Evolutionary conservation across 1,140 invertebrate species (phyloP).

Genomic region (Drosophila albomicans): DNA sequence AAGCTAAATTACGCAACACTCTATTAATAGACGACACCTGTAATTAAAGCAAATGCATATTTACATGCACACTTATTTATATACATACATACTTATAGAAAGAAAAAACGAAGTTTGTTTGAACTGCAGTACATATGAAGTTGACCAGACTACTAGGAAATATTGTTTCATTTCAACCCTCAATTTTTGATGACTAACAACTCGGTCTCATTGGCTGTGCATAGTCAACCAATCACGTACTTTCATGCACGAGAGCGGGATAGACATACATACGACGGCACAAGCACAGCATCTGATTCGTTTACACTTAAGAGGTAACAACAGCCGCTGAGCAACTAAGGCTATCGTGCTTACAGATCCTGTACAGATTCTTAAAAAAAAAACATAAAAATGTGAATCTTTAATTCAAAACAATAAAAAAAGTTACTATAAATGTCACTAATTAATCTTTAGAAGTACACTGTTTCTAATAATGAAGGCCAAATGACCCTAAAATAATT

Average conservation of each 20-base stretch:
- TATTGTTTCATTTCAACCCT: conserved; percentile 29
- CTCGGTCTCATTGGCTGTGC: conserved; percentile 46
- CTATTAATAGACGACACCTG: conserved; percentile 99
- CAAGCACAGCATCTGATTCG: conserved; percentile 4
- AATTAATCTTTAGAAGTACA: too few relatives aligned
- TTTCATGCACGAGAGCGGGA: conserved; percentile 38
- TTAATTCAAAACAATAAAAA: too few relatives aligned
- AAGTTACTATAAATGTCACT: too few relatives aligned
- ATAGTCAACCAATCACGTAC: conserved; percentile 52
- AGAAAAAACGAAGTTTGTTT: neutral
- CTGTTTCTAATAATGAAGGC: too few relatives aligned
- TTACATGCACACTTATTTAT: conserved; percentile 13
- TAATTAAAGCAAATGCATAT: conserved; percentile 53
- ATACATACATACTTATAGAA: conserved; percentile 1
- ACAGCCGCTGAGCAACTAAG: neutral
- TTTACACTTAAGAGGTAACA: conserved; percentile 4
- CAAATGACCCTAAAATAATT: too few relatives aligned
- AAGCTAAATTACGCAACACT: conserved; percentile 97
- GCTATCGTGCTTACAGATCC: too few relatives aligned
- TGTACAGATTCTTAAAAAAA: too few relatives aligned
- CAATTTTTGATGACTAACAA: conserved; percentile 9
- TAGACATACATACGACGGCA: conserved; percentile 16
- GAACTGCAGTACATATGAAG: neutral
- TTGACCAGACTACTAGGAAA: neutral
- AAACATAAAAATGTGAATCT: too few relatives aligned